Evolutionary conservation across 2,113 vertebrate genomes (phyloP).

Genomic region (Urocynchramus pylzowi): DNA sequence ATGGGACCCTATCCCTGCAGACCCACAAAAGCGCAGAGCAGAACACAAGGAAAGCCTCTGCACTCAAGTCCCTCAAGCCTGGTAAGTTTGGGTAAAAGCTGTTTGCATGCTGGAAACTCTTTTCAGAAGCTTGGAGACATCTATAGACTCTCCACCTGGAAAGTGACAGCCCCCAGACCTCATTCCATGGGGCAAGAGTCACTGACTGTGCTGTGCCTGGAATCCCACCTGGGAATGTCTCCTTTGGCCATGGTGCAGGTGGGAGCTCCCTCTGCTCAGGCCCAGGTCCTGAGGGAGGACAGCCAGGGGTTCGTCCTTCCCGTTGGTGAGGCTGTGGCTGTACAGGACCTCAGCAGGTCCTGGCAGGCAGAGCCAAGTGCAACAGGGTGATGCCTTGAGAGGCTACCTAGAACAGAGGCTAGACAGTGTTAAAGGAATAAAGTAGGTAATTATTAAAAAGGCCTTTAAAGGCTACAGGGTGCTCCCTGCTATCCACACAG

Average conservation of each 20-base stretch:
- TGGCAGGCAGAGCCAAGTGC: background rate
- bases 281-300: background rate
- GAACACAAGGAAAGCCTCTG: background rate
- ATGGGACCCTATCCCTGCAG: background rate
- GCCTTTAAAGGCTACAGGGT: background rate
- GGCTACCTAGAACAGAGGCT: background rate
- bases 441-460: background rate
- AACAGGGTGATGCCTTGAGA: background rate
- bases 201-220: background rate
- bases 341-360: background rate
- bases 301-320: accelerated
- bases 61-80: background rate
- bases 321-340: accelerated
- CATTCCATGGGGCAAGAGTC: background rate
- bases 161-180: background rate
- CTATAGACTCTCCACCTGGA: background rate
- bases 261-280: accelerated
- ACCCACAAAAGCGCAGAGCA: too few relatives aligned
- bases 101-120: background rate
- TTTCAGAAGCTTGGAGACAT: background rate
- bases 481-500: background rate
- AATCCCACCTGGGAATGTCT: background rate
- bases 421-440: background rate
- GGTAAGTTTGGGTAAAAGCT: accelerated
- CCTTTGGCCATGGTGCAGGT: background rate